These are phyloP conservation scores for Ornithoptera priamus DNA, from an alignment of 2,888 invertebrate species.

Conservation along the genomic window DNA sequence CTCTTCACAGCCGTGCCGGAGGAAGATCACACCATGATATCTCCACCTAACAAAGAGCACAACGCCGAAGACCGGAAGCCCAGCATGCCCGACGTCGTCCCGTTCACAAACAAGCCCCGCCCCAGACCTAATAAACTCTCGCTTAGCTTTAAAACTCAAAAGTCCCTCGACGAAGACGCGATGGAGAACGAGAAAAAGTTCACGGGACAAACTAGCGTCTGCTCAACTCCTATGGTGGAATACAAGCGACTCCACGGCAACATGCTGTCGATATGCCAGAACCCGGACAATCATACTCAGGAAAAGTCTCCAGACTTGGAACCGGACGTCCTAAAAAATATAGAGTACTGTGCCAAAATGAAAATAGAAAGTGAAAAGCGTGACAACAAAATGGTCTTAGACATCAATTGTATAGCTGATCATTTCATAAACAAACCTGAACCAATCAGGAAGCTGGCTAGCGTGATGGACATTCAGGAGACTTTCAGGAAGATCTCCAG, in stretches of 20 bases:
- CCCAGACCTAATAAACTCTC: constrained; percentile 80
- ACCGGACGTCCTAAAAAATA: constrained; percentile 67
- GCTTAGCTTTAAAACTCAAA: constrained; percentile 79
- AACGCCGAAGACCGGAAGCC: constrained; percentile 49
- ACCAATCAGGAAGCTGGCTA: constrained; percentile 72
- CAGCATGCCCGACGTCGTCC: constrained; percentile 74
- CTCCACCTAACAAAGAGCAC: constrained; percentile 63
- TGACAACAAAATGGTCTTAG: constrained; percentile 61
- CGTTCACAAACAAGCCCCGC: constrained; percentile 73
- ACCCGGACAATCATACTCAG: constrained; percentile 80
- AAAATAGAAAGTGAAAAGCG: constrained; percentile 59
- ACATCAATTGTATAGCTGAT: constrained; percentile 69
- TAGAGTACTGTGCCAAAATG: constrained; percentile 57
- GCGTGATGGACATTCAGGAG: constrained; percentile 83
- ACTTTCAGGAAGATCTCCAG: constrained; percentile 79
- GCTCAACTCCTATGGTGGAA: constrained; percentile 89
- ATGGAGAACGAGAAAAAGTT: constrained; percentile 79
- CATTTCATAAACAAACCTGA: constrained; percentile 75
- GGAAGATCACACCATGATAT: constrained; percentile 82
- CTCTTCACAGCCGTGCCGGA: constrained; percentile 92
- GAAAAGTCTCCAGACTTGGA: constrained; percentile 58
- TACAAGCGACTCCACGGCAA: constrained; percentile 86
- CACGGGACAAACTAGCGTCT: constrained; percentile 86
- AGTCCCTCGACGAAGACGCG: constrained; percentile 78
- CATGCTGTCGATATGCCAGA: constrained; percentile 86